phyloP scores from a whole-genome alignment of 2,113 vertebrate genomes.

The Mionectes macconnelli region DNA sequence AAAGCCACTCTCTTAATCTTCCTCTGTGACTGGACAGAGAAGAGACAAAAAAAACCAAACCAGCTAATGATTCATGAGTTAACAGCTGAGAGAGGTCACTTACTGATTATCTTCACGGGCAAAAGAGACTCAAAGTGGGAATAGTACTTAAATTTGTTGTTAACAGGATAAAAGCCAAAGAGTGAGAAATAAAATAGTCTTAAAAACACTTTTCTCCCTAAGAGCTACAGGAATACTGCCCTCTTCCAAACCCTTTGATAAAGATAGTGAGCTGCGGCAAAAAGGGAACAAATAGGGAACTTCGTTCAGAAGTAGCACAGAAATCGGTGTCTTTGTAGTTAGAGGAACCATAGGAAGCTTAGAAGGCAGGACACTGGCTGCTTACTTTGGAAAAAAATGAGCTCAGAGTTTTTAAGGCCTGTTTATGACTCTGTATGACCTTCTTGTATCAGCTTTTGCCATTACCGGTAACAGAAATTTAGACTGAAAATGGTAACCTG shows the following conservation, averaged over 20 bases:
- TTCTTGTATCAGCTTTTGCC: background rate
- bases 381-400: background rate
- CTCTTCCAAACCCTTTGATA: background rate
- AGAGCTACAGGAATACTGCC: background rate
- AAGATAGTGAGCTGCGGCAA: background rate
- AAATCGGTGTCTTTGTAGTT: background rate
- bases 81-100: no score
- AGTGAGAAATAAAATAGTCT: no score
- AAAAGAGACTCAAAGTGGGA: no score
- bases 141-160: no score
- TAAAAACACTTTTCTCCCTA: no score
- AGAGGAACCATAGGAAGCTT: background rate
- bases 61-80: no score
- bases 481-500: background rate
- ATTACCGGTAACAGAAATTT: background rate
- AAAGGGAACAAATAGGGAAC: background rate
- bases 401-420: background rate
- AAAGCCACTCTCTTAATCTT: no score
- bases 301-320: background rate
- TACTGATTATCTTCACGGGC: no score
- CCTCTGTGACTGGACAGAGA: no score
- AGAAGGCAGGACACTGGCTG: background rate
- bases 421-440: background rate
- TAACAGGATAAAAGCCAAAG: no score
- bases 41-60: no score